Percentiles rank a stretch among this genome's conserved stretches.
phyloP scores from a whole-genome alignment of 92 coral and sea anemone species.

The Epizoanthus rinbou region DNA sequence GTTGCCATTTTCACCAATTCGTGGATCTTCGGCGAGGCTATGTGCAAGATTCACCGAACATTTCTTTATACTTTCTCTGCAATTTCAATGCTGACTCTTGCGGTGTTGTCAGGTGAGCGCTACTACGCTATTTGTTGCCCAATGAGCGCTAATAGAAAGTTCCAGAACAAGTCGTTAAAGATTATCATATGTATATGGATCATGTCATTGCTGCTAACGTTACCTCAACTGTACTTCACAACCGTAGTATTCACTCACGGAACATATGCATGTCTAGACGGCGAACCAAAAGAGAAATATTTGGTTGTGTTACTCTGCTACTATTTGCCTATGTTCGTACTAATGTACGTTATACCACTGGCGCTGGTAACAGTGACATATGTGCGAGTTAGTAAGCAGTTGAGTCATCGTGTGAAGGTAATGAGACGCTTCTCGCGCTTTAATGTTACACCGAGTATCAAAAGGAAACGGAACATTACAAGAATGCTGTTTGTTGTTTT shows the following conservation, averaged over 20 bases:
- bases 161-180: conserved; percentile 37
- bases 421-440: conserved; percentile 49
- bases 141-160: conserved; percentile 22
- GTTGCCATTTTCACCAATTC: conserved; percentile 39
- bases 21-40: conserved; percentile 53
- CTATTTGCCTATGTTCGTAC: conserved; percentile 54
- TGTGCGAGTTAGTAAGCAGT: conserved; percentile 50
- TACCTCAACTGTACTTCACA: conserved; percentile 66
- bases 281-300: conserved; percentile 38
- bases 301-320: conserved; percentile 52
- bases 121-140: conserved; percentile 70
- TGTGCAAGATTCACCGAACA: conserved; percentile 63
- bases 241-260: conserved; percentile 46
- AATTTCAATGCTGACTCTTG: conserved; percentile 64
- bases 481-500: conserved; percentile 67
- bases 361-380: conserved; percentile 53
- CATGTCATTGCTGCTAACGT: conserved; percentile 44
- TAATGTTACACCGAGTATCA: conserved; percentile 48
- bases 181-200: conserved; percentile 54
- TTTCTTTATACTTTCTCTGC: conserved; percentile 63
- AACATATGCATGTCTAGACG: conserved; percentile 52
- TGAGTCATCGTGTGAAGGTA: conserved; percentile 46
- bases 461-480: conserved; percentile 50
- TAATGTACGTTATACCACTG: conserved; percentile 58
- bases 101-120: conserved; percentile 61